These are phyloP conservation scores for Cepaea nemoralis DNA, from an alignment of 1,140 invertebrate species.

Conservation along the genomic window DNA sequence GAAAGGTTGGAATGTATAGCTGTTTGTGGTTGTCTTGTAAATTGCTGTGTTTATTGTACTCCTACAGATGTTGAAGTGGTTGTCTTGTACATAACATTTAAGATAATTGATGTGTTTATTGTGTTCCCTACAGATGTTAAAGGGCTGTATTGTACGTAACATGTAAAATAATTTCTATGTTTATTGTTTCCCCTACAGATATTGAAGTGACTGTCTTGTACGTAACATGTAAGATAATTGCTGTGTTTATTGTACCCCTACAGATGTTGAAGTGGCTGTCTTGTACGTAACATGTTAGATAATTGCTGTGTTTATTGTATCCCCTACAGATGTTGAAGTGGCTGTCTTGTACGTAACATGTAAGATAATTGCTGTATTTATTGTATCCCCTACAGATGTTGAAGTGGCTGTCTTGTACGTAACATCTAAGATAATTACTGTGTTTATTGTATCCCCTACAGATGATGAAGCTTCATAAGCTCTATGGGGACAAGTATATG, in stretches of 20 bases:
- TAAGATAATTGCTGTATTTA: conserved; percentile 75
- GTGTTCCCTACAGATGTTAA: conserved; percentile 74
- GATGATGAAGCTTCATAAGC: conserved; percentile 77
- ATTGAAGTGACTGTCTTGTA: too few species aligned
- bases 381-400: conserved; percentile 76
- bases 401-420: not conserved
- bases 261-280: too few species aligned
- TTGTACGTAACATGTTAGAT: too few species aligned
- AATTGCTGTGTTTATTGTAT: too few species aligned
- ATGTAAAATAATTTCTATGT: too few species aligned
- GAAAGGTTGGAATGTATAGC: too few species aligned
- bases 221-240: too few species aligned
- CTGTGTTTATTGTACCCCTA: not conserved
- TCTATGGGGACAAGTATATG: conserved; percentile 82
- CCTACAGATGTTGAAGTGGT: conserved; percentile 71
- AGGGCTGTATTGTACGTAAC: too few species aligned
- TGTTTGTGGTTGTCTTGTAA: not conserved
- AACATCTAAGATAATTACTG: conserved; percentile 70
- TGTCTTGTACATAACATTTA: not conserved
- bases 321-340: too few species aligned
- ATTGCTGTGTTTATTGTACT: conserved; percentile 77
- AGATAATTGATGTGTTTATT: conserved; percentile 76
- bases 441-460: conserved; percentile 76
- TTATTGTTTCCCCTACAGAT: too few species aligned
- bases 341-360: not conserved